Evolutionary conservation across 2,797 vertebrate genomes (phyloP).

Genomic region (Danio albolineatus): DNA sequence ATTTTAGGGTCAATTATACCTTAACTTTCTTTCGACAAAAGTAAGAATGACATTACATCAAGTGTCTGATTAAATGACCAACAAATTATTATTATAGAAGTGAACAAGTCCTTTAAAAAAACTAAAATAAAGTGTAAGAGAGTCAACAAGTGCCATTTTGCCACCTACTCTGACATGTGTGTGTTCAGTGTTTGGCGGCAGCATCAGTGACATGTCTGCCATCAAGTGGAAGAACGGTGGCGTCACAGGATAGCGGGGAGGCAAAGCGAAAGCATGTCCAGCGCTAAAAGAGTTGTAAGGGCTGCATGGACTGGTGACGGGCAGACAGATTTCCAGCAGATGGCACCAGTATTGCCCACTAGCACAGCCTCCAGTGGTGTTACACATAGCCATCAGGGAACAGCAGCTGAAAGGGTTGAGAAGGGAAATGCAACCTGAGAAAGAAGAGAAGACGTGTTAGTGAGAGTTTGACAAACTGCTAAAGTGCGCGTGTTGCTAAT

Average conservation of each 20-base stretch:
- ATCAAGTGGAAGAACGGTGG: constrained; percentile 80
- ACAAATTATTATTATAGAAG: too few relatives aligned
- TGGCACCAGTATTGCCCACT: constrained; percentile 82
- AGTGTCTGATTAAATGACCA: too few relatives aligned
- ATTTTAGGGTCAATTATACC: too few relatives aligned
- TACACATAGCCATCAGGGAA: constrained; percentile 74
- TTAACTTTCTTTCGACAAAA: too few relatives aligned
- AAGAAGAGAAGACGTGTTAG: neutral
- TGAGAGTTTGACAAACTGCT: neutral
- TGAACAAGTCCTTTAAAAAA: too few relatives aligned
- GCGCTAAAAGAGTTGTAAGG: constrained; percentile 67
- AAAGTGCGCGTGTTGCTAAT: constrained; percentile 1
- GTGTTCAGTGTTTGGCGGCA: constrained; percentile 68
- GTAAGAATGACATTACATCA: too few relatives aligned
- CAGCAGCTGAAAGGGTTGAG: constrained; percentile 82
- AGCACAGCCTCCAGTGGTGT: constrained; percentile 81
- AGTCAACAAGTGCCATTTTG: neutral
- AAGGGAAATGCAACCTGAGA: constrained; percentile 77
- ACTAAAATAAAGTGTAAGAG: neutral
- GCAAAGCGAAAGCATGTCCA: constrained; percentile 66
- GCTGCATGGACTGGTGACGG: constrained; percentile 76
- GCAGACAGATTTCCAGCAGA: constrained; percentile 78
- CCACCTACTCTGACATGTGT: constrained; percentile 74
- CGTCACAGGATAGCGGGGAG: constrained; percentile 71
- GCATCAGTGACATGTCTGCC: constrained; percentile 75